Conservation (phyloP, 2,113 vertebrate species). For the Archilochus colubris region DNA sequence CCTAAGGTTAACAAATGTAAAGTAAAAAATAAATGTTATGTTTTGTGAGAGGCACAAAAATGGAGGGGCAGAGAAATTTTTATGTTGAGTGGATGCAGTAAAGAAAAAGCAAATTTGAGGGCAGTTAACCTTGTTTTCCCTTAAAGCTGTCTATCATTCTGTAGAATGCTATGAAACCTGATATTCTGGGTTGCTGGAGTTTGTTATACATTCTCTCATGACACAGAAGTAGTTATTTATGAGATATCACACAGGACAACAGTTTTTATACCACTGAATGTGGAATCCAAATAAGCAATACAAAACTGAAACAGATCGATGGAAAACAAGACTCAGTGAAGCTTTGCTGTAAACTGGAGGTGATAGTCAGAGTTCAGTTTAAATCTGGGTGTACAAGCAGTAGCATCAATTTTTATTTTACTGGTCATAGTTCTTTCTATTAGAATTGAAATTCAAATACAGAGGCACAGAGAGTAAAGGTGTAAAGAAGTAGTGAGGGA, state of each 20-base stretch:
- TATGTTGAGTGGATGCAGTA: neutral
- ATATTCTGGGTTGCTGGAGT: neutral
- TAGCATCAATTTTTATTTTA: neutral
- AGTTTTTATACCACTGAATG: neutral
- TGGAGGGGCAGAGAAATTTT: neutral
- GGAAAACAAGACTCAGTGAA: neutral
- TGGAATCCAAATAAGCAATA: neutral
- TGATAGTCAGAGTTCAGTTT: neutral
- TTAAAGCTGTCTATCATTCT: neutral
- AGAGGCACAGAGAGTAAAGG: neutral
- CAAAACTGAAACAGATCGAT: neutral
- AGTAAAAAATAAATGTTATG: neutral
- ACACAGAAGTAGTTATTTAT: neutral
- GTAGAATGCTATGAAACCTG: neutral
- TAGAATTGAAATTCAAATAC: neutral
- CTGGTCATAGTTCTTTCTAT: neutral
- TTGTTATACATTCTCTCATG: neutral
- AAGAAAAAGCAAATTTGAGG: neutral
- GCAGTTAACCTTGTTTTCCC: neutral
- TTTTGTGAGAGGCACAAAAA: neutral
- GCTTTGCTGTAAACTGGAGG: neutral
- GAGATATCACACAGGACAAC: neutral
- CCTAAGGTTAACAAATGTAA: neutral
- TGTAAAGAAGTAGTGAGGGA: neutral
- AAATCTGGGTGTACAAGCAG: neutral